These are phyloP conservation scores for Hirtodrosophila alboralis DNA, from an alignment of 2,888 invertebrate genomes.

Conservation along the genomic window DNA sequence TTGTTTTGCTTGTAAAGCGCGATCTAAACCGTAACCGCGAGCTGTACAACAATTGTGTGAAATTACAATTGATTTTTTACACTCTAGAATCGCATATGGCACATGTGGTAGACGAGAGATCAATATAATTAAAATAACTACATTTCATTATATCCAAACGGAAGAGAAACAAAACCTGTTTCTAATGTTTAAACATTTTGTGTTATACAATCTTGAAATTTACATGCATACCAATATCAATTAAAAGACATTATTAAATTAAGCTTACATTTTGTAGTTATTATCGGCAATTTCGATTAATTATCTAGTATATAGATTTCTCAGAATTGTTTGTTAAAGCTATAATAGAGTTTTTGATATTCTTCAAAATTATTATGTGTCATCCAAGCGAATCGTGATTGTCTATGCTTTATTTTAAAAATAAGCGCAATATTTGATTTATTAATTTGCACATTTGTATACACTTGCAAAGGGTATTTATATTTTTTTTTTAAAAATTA, in stretches of 20 bases:
- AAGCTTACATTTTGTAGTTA: too few relatives aligned
- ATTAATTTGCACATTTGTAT: conserved; percentile 25
- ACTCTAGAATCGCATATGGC: neutral
- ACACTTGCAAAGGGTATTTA: neutral
- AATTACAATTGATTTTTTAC: conserved; percentile 41
- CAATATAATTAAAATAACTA: neutral
- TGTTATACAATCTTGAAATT: conserved; percentile 17
- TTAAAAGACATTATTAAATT: too few relatives aligned
- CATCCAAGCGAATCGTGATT: conserved; percentile 1
- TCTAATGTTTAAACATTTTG: conserved; percentile 9
- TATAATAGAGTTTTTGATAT: neutral
- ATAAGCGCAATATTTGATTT: conserved; percentile 17
- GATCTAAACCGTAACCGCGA: conserved; percentile 5
- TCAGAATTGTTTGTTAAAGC: too few relatives aligned
- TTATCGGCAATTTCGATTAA: too few relatives aligned
- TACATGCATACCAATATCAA: neutral
- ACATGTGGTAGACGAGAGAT: conserved; percentile 23
- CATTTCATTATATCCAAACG: neutral
- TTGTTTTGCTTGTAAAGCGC: too few relatives aligned
- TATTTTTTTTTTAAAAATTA: too few relatives aligned
- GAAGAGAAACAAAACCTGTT: conserved; percentile 48
- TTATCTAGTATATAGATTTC: too few relatives aligned
- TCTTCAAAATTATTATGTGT: neutral
- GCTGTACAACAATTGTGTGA: conserved; percentile 52
- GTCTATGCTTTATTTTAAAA: neutral